phyloP scores from a whole-genome alignment of 2,797 vertebrate genomes.

The Threskiornis aethiopicus region DNA sequence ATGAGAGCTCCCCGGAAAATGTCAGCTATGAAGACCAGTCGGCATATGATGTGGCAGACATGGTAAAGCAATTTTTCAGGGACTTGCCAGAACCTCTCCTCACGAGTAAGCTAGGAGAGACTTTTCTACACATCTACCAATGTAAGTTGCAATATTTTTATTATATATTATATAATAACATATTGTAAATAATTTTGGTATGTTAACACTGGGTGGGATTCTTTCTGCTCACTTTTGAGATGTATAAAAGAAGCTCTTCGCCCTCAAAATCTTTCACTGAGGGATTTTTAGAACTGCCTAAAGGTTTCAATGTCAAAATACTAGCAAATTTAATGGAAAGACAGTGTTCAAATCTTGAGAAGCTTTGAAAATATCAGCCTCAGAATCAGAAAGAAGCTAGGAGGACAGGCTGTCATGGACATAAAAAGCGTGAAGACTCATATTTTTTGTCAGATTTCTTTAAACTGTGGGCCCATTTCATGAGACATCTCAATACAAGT shows the following conservation, averaged over 20 bases:
- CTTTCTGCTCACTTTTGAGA: not conserved
- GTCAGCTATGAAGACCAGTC: conserved; percentile 96
- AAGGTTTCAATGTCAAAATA: not conserved
- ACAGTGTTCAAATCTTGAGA: not conserved
- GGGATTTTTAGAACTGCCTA: not conserved
- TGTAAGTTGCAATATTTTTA: conserved; percentile 81
- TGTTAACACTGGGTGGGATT: not conserved
- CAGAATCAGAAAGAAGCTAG: not conserved
- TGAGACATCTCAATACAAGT: not conserved
- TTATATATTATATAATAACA: not conserved
- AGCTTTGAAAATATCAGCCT: not conserved
- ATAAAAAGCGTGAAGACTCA: not conserved
- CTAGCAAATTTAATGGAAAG: not conserved
- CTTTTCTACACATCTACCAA: conserved; percentile 97
- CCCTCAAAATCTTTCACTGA: not conserved
- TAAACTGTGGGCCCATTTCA: not conserved
- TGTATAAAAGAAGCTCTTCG: not conserved
- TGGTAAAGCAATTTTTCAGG: conserved; percentile 98
- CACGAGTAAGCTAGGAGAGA: conserved; percentile 95
- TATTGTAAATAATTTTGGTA: not conserved
- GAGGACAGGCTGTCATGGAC: not conserved
- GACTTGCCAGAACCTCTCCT: conserved; percentile 96
- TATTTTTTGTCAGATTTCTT: not conserved
- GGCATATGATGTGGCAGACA: conserved; percentile 95
- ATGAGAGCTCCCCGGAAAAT: conserved; percentile 89